Base-by-base conservation (phyloP, 2,113 vertebrate genomes). In the Gavia stellata region DNA sequence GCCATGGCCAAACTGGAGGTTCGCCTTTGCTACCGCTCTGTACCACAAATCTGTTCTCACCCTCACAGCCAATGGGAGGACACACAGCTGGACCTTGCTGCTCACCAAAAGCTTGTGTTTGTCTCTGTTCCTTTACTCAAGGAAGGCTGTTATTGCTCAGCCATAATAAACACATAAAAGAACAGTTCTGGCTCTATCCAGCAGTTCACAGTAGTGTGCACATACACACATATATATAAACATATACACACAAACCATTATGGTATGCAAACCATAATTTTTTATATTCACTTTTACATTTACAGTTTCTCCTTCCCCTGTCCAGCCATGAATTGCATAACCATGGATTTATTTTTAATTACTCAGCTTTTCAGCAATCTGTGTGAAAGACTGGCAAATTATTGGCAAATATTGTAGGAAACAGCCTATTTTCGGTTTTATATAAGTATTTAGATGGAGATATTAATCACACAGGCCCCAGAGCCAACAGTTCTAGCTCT, bases 71-170 rank as follows among this genome's bases (percentile, higher is more conserved):
- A 0, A 38, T 13, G 24, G 19, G 17, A 92, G 34, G 16, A 50
- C n/a, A n/a, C 0, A 0, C 16, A 83, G 40, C 33, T 50, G 50
- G 36, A 33, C 25, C 17, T 66, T 3, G 0, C 21, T 78, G 50
- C 10, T 90, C 61, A 66, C 14, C 36, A 71, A 53, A 70, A 45
- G 8, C 34, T 88, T 49, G 24, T 44, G 26, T 44, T 65, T 81
- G 5, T 49, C 24, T 62, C 24, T 5, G 0, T 38, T 81, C 21
- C 29, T 53, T 84, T 78, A 52, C 50, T 53, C 18, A 78, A 28
- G 29, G 36, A 72, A 84, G 21, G 24, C 63, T 59, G 28, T 23
- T 65, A 34, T 29, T 77, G 12, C 26, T 92, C 34, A 81, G 7
- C 20, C 10, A 13, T 28, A 62, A 81, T 21, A 3, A 78, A 66